Conservation (phyloP, 2,888 invertebrate genomes). For the Leucophenga montana region DNA sequence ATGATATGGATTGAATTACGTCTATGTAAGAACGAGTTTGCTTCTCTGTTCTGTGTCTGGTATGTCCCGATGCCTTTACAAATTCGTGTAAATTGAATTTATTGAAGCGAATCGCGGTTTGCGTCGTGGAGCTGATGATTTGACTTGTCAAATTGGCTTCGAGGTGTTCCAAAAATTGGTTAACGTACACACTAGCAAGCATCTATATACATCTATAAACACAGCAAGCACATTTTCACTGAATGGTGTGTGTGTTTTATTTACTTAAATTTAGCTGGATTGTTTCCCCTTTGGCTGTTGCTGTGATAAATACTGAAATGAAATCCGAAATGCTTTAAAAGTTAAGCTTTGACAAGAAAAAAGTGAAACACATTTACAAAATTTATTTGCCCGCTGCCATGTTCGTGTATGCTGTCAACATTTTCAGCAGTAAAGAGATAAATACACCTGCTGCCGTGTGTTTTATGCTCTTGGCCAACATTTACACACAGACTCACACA, state of each 20-base stretch:
- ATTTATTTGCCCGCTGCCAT: conserved; percentile 55
- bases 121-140: conserved; percentile 53
- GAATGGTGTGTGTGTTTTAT: conserved; percentile 9
- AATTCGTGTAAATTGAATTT: conserved; percentile 67
- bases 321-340: not conserved
- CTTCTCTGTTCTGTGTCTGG: not conserved
- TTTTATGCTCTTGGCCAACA: not conserved
- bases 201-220: not conserved
- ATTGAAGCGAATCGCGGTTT: conserved; percentile 57
- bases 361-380: conserved; percentile 47
- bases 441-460: conserved; percentile 30
- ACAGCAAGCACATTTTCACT: not conserved
- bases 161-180: conserved; percentile 46
- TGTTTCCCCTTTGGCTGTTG: not conserved
- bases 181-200: conserved; percentile 47
- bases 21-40: too few relatives aligned
- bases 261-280: conserved; percentile 15
- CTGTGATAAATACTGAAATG: not conserved
- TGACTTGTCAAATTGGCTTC: conserved; percentile 62
- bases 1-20: too few relatives aligned
- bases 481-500: not conserved
- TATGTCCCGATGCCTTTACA: conserved; percentile 54
- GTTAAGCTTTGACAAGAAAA: conserved; percentile 1
- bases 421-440: conserved; percentile 14
- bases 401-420: not conserved